These are phyloP conservation scores for Amiota minor DNA, from an alignment of 2,888 invertebrate genomes.

Conservation along the genomic window DNA sequence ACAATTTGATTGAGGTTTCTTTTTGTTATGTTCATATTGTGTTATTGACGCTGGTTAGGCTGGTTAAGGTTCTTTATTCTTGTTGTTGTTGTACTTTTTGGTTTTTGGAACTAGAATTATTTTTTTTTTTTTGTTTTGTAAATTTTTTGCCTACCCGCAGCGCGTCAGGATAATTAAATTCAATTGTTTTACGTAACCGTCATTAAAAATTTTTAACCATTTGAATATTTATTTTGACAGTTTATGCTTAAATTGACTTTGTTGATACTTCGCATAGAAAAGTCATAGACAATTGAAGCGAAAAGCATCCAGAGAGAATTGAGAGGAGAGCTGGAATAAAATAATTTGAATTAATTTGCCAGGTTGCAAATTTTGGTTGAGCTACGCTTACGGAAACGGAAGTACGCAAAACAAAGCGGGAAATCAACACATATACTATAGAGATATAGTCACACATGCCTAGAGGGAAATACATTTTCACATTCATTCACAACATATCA, in stretches of 20 bases:
- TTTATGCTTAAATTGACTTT: conserved; percentile 9
- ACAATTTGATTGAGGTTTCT: conserved; percentile 61
- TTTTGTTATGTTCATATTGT: neutral
- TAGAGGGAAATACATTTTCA: neutral
- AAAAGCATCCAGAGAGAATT: neutral
- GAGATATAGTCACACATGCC: neutral
- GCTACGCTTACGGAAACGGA: neutral
- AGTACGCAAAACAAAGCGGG: neutral
- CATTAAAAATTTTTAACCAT: conserved; percentile 56
- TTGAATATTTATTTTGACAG: conserved; percentile 29
- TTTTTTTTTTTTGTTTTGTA: neutral
- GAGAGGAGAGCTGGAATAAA: neutral
- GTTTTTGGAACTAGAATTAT: too few species aligned
- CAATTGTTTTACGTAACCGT: conserved; percentile 51
- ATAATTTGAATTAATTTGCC: conserved; percentile 17
- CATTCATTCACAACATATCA: too few species aligned
- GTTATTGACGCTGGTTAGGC: too few species aligned
- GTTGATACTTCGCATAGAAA: neutral
- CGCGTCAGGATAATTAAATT: conserved; percentile 58
- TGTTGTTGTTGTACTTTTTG: too few species aligned
- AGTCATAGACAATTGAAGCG: neutral
- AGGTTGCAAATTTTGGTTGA: conserved; percentile 1
- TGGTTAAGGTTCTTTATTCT: too few species aligned
- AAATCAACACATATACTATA: neutral
- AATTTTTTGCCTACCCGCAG: neutral